Evolutionary conservation across 2,113 vertebrate genomes (phyloP), one percentile per base, ranked within the genome.

Genomic region (Meriones unguiculatus): DNA sequence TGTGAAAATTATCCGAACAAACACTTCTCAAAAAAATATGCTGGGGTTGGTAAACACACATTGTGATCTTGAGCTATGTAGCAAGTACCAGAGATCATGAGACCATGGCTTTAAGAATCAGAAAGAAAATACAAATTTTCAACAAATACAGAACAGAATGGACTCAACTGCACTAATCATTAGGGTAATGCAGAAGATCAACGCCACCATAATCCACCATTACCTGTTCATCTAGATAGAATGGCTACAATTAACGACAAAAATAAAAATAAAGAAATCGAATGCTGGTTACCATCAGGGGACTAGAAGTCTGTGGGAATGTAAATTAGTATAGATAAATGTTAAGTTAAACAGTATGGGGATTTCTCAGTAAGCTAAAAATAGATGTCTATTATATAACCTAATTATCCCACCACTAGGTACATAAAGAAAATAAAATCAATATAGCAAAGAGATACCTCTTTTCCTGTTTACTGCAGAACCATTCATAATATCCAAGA

Each of bases 301-400:
- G 46, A 70, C 11, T 64, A 81, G 32, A 38, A 67, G 3, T 80
- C 50, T 24, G 8, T 67, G 8, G 32, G 8, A 67, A 67, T 67
- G 46, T 52, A 78, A 64, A 65, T 67, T 78, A 54, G 32, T n/a
- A 54, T 18, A 67, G 62, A 54, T 30, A 78, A 32, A 46, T 17
- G 2, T 78, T 38, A 54, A 11, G 7, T 38, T 3, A 65, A 85
- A 15, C 7, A 85, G 30, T 14, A 41, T 81, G 64, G 11, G 12
- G 10, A 81, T 70, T 70, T 12, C 50, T 91, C 65, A 70, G 30
- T 41, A 81, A 91, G 70, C n/a, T 91, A 52, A 91, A 91, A 91
- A 32, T 41, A 41, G 25, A 82, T 14, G 6, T 81, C 46, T 46
- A 57, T 3, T 30, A 1, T 57, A 32, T 91, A 25, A 81, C 32